Evolutionary conservation across 1,140 invertebrate species (phyloP), one percentile per base, ranked within the genome.

Genomic region (Pectinophora gossypiella): DNA sequence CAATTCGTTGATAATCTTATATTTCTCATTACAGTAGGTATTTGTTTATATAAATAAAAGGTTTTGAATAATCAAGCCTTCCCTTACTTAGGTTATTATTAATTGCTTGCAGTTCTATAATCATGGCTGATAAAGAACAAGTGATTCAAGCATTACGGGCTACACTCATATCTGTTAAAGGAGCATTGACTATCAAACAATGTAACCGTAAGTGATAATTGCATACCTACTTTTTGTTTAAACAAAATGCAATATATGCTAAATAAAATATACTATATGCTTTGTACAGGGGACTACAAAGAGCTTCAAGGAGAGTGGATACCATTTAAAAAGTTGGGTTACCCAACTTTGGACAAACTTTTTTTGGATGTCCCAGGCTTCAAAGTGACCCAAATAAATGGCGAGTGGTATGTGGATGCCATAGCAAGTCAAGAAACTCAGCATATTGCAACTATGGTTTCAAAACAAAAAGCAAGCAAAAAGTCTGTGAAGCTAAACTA

Each of bases 361-460:
- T 77, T 93, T 56, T 59, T 72, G 38, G 83, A 86, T 53, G 74
- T 90, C 21, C 85, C 89, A n/a, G 85, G 88, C 15, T 77, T 92
- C 62, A 85, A 72, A 57, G 71, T 89, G 1, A 72, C 51, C 7
- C 73, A 79, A 49, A 56, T 67, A 4, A 85, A 84, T 68, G 87
- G 85, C 2, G 88, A 89, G 51, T 77, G 79, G 54, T 84, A 88
- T 55, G 86, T 92, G 27, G 86, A 90, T 61, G 90, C 89, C 0
- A 72, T 87, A 54, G 81, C 88, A 9, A 89, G 73, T 6, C 82
- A 89, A 46, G 85, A 90, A 55, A 89, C 90, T 1, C 84, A 83
- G 32, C 91, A 93, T 68, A 89, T 93, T 55, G 77, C 87, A 1
- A 73, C 87, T 47, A 85, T 93, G 85, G 88, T 93, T 9, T 58